Conservation (phyloP, 2,888 invertebrate species). For the Coremacera marginata region DNA sequence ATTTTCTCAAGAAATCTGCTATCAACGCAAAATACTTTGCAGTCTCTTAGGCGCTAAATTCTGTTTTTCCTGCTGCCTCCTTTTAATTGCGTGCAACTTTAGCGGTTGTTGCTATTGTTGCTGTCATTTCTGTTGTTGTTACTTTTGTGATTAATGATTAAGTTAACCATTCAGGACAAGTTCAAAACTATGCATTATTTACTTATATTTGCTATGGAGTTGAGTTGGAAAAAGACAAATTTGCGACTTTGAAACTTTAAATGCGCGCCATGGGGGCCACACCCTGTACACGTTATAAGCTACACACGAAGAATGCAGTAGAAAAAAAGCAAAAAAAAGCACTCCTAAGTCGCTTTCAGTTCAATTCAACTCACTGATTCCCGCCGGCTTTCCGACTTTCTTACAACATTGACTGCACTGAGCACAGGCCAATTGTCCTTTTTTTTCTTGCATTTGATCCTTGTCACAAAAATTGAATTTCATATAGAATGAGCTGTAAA, state of each 20-base stretch:
- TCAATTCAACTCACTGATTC: neutral
- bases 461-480: neutral
- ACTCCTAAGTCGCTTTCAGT: neutral
- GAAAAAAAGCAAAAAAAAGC: neutral
- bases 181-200: neutral
- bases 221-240: neutral
- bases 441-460: slow-evolving; percentile 2
- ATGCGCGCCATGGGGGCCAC: no score
- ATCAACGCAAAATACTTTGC: neutral
- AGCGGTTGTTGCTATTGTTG: slow-evolving; percentile 1
- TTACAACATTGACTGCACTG: neutral
- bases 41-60: neutral
- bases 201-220: no score
- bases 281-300: no score
- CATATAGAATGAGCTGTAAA: neutral
- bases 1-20: neutral
- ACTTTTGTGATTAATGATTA: slow-evolving; percentile 1
- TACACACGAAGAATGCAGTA: no score
- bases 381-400: neutral
- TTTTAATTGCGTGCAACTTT: no score
- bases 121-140: slow-evolving; percentile 5
- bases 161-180: neutral
- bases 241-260: neutral
- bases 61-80: no score
- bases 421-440: slow-evolving; percentile 6